Base-by-base conservation (phyloP, 2,113 vertebrate genomes). In the Solenodon paradoxus region DNA sequence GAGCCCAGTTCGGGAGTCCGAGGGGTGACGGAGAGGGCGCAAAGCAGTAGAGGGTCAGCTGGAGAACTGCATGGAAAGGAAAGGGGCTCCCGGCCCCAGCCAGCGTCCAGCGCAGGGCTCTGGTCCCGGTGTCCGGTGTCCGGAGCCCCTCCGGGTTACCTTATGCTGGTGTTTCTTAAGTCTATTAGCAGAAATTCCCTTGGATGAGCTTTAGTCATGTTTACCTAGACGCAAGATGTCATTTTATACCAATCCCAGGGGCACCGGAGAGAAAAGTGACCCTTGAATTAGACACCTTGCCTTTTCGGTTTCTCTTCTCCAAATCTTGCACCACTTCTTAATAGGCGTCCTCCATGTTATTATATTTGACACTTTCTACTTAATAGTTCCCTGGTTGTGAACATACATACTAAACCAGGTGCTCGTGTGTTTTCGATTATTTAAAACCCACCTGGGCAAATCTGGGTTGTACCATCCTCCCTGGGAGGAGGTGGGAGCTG, bases 381-480 rank as follows among this genome's bases (percentile, higher is more conserved):
- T 61, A 88, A 47, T 53, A n/a, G 47, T 45, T 66, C 85, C 68
- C 89, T 35, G 45, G 89, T 81, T 93, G 87, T 86, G 90, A 90
- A 84, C 69, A 72, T 57, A 66, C 78, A 84, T 51, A 59, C 68
- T 78, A 87, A 84, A 17, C 69, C 93, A 81, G 88, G 88, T 90
- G 91, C 78, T 57, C 22, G 30, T 9, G n/a, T 92, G 94, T 93
- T 93, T 51, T n/a, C 5, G 35, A 59, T 88, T 84, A 49, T 61
- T 92, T 80, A 92, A 89, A 95, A 68, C 9, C 78, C 92, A 90
- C 95, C 92, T 69, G 92, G 83, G 79, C 82, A 92, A 84, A 85
- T 3, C 77, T 63, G 42, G 63, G 13, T 35, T 75, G 57, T 68
- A 10, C 64, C 74, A 82, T 77, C 47, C 71, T 28, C 38, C 22